These are phyloP conservation scores for Cyrtorhinus lividipennis DNA, from an alignment of 1,140 invertebrate genomes.

Conservation along the genomic window DNA sequence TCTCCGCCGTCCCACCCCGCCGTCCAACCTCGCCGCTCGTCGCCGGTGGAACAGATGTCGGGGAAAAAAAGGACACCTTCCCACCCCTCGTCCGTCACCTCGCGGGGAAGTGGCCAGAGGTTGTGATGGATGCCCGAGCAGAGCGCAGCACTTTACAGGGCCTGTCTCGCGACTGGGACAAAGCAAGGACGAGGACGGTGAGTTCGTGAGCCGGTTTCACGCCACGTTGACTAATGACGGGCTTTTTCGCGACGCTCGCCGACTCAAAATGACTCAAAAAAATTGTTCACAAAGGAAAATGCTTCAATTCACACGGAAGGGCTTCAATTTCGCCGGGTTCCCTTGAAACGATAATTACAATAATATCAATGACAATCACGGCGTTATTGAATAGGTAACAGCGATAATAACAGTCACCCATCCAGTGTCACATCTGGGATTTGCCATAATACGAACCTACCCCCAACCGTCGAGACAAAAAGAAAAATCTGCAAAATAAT, in stretches of 20 bases:
- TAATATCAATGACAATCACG: background rate
- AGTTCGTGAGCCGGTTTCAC: background rate
- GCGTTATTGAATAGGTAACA: too few species aligned
- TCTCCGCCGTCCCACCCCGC: too few species aligned
- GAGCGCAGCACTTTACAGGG: background rate
- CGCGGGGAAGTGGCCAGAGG: background rate
- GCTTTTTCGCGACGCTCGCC: too few species aligned
- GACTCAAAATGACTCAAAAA: too few species aligned
- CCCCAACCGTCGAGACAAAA: too few species aligned
- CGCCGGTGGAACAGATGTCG: background rate
- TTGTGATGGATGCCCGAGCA: background rate
- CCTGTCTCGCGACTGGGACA: background rate
- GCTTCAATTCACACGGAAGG: too few species aligned
- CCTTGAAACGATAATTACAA: background rate
- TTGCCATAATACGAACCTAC: too few species aligned
- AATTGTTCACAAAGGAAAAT: too few species aligned
- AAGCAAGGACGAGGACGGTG: background rate
- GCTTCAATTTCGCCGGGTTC: too few species aligned
- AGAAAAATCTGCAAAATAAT: too few species aligned
- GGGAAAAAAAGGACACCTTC: background rate
- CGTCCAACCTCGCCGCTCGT: background rate
- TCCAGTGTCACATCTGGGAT: too few species aligned
- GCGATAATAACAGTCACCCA: too few species aligned
- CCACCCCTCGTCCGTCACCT: background rate
- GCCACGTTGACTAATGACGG: background rate